Conservation (phyloP, 2,113 vertebrate species). For the Psettodes erumei region DNA sequence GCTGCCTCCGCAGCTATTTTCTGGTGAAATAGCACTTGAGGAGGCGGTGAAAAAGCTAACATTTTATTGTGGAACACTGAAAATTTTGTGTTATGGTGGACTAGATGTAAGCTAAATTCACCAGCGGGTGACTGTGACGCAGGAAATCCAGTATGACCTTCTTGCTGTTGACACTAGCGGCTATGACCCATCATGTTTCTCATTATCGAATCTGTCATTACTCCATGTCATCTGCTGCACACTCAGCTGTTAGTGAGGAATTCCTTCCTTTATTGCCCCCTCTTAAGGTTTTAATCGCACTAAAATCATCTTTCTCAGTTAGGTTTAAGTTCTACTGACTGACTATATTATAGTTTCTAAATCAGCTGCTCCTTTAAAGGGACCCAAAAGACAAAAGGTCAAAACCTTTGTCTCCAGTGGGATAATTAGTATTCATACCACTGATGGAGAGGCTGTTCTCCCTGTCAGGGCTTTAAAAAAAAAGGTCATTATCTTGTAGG, state of each 20-base stretch:
- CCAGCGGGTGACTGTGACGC: constrained; percentile 10
- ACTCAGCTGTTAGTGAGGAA: constrained; percentile 20
- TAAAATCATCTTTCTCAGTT: too few relatives aligned
- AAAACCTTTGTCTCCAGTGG: too few relatives aligned
- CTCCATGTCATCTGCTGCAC: constrained; percentile 14
- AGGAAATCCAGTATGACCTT: constrained; percentile 19
- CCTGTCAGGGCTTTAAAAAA: too few relatives aligned
- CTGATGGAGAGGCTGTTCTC: too few relatives aligned
- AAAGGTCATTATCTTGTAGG: too few relatives aligned
- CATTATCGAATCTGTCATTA: constrained; percentile 16
- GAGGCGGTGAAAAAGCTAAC: not conserved
- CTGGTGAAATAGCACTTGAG: not conserved
- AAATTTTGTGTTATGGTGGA: not conserved
- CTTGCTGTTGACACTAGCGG: not conserved
- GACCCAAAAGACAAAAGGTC: too few relatives aligned
- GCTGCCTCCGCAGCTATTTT: not conserved
- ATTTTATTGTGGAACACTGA: constrained; percentile 4
- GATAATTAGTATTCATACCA: too few relatives aligned
- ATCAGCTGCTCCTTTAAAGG: too few relatives aligned
- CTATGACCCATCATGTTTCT: not conserved
- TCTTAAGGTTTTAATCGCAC: too few relatives aligned
- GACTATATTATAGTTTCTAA: too few relatives aligned
- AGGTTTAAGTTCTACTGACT: too few relatives aligned
- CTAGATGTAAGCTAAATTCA: constrained; percentile 12
- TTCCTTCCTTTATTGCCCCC: not conserved